Percentiles rank a stretch among this genome's conserved stretches.
phyloP scores from a whole-genome alignment of 2,797 vertebrate species.

The Helostoma temminkii region DNA sequence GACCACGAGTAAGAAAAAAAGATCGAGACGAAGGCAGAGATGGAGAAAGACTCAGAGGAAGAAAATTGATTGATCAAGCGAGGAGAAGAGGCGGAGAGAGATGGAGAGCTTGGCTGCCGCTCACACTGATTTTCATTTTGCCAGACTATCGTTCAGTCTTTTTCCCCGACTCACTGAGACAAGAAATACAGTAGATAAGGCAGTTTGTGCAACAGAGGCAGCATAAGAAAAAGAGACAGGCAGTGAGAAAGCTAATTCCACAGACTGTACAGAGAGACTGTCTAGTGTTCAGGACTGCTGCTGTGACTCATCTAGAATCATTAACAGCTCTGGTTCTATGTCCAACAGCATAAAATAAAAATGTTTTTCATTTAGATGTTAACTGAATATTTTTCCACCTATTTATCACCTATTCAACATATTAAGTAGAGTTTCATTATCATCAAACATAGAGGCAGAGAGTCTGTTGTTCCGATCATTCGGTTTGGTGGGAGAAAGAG shows the following conservation, averaged over 20 bases:
- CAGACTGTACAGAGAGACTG: constrained; percentile 5
- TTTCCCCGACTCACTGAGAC: constrained; percentile 27
- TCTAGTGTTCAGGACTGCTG: constrained; percentile 19
- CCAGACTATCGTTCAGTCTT: constrained; percentile 23
- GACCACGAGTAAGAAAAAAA: not conserved
- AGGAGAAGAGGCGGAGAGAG: not conserved
- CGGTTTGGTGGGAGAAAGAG: too few relatives aligned
- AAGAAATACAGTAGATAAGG: constrained; percentile 29
- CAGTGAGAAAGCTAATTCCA: constrained; percentile 7
- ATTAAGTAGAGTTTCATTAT: too few relatives aligned
- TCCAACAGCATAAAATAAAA: not conserved
- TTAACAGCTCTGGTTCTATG: not conserved
- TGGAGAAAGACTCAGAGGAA: not conserved
- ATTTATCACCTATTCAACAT: not conserved
- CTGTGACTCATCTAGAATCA: constrained; percentile 41
- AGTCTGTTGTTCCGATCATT: too few relatives aligned
- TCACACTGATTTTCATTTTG: constrained; percentile 7
- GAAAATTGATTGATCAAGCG: not conserved
- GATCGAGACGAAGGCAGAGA: not conserved
- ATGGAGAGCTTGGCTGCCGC: constrained; percentile 12
- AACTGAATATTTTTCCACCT: too few relatives aligned
- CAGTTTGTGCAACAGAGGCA: constrained; percentile 4
- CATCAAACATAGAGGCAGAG: too few relatives aligned
- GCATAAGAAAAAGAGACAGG: constrained; percentile 7
- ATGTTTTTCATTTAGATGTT: not conserved